These are phyloP conservation scores for Synergus itoensis DNA, from an alignment of 2,888 invertebrate species.

Conservation along the genomic window DNA sequence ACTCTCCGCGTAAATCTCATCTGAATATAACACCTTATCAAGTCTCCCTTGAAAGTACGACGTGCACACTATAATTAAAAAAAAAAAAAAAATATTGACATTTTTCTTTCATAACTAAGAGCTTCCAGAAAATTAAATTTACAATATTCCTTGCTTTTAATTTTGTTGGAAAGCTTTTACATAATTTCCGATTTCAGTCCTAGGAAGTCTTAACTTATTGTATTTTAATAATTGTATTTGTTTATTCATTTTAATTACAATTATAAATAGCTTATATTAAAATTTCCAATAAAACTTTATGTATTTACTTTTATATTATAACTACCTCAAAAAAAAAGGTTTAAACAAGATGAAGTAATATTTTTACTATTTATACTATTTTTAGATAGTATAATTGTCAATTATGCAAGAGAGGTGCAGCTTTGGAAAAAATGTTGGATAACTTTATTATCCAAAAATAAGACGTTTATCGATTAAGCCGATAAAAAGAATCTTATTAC, in stretches of 20 bases:
- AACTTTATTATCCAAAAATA: not conserved
- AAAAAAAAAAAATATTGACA: slow-evolving; percentile 22
- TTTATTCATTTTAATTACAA: too few species aligned
- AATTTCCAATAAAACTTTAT: not conserved
- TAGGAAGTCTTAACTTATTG: not conserved
- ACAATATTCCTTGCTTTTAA: not conserved
- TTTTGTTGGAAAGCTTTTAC: not conserved
- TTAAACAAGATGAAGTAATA: too few species aligned
- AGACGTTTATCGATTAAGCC: not conserved
- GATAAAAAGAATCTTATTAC: not conserved
- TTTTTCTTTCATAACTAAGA: slow-evolving; percentile 33
- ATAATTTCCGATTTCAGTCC: not conserved
- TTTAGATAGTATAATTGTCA: too few species aligned
- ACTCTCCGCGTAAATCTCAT: slow-evolving; percentile 35
- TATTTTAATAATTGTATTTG: not conserved
- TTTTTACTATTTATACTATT: too few species aligned
- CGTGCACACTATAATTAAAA: slow-evolving; percentile 13
- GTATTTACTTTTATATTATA: not conserved
- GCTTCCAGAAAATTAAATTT: slow-evolving; percentile 7
- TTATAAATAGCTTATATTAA: too few species aligned
- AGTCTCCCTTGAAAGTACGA: not conserved
- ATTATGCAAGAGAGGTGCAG: not conserved
- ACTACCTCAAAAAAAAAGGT: too few species aligned
- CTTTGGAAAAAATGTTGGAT: not conserved
- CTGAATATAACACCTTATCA: slow-evolving; percentile 13